Evolutionary conservation across 1,140 invertebrate genomes (phyloP), one percentile per base, ranked within the genome.

Genomic region (Sarcophaga bullata): DNA sequence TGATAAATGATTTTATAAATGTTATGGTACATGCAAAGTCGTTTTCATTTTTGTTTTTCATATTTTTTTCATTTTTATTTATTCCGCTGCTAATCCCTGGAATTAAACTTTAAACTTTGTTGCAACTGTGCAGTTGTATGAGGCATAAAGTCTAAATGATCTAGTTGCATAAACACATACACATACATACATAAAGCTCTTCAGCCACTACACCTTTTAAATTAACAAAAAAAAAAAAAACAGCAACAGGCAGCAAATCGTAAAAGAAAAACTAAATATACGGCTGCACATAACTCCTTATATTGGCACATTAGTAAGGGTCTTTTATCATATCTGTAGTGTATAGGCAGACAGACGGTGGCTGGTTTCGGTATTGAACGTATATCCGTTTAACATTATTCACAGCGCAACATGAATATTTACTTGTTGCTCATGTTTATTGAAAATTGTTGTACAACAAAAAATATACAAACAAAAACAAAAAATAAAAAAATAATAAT

Each of bases 1-100:
- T 78, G 75, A 78, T 78, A 78, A 78, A 78, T 78, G 75, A 78
- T 78, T 78, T 78, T 50, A 78, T 78, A 78, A 78, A 78, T 52
- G 75, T 50, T 50, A 50, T n/a, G n/a, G n/a, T 52, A 78, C 75
- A 78, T 78, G 75, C 48, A 78, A 78, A 78, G 75, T 17, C 73
- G 49, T 47, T 15, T 49, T 13, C 46, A n/a, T n/a, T 78, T 75
- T 37, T 2, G 25, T 37, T 37, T 75, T 46, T 19, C 6, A 46
- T 73, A 25, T 68, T 15, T 13, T 73, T 72, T 72, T 25, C 5
- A 1, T 37, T 54, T 15, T 54, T 54, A 1, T 54, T 72, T 25
- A 62, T 7, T 72, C 17, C 62, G 52, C 25, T 4, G 8, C 17
- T 68, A 78, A 37, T 48, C 15, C 75, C 75, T 19, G 48, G 49